A percentile compares a stretch with the other conserved stretches of the same genome.
phyloP scores from a whole-genome alignment of 92 coral and sea anemone genomes.

The Palythoa grandis region DNA sequence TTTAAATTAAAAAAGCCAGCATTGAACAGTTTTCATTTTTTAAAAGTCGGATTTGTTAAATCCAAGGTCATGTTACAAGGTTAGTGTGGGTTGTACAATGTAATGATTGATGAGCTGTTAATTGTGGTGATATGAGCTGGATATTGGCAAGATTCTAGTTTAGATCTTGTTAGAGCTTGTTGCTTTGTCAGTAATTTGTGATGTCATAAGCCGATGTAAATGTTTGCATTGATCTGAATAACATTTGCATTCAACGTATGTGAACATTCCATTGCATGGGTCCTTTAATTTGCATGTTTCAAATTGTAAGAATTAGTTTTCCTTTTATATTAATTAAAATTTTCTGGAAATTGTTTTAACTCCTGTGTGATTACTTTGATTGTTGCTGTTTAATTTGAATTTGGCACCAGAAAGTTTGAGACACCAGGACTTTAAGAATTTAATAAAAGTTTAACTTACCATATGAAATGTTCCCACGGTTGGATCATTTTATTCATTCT shows the following conservation, averaged over 20 bases:
- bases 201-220: constrained; percentile 10
- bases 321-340: not conserved
- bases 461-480: constrained; percentile 38
- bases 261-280: constrained; percentile 40
- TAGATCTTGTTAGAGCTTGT: not conserved
- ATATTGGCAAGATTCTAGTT: not conserved
- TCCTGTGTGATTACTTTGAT: not conserved
- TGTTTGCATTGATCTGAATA: constrained; percentile 10
- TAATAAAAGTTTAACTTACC: not conserved
- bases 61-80: not conserved
- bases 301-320: not conserved
- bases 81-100: not conserved
- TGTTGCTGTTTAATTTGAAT: not conserved
- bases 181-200: constrained; percentile 27
- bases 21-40: not conserved
- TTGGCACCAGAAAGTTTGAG: not conserved
- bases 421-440: not conserved
- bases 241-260: constrained; percentile 32
- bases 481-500: constrained; percentile 11
- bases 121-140: not conserved
- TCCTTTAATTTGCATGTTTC: not conserved
- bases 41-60: not conserved
- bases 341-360: not conserved
- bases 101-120: not conserved
- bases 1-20: not conserved